phyloP scores from a whole-genome alignment of 2,888 invertebrate species.

The Frankliniella fusca region DNA sequence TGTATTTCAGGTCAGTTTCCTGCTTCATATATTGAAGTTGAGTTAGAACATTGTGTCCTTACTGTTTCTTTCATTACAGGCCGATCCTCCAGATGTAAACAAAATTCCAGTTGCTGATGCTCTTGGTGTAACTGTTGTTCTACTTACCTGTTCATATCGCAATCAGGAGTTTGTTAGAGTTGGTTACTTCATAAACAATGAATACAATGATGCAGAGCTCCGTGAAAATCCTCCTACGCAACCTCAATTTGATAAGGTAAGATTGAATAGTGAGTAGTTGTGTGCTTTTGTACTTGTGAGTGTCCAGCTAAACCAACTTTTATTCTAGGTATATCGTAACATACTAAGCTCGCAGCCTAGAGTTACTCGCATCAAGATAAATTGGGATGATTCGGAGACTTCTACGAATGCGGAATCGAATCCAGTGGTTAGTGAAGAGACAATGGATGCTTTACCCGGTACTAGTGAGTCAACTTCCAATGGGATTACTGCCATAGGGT shows the following conservation, averaged over 20 bases:
- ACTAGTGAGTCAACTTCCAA: slow-evolving; percentile 15
- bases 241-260: slow-evolving; percentile 90
- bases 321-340: slow-evolving; percentile 61
- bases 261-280: background rate
- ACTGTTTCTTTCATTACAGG: slow-evolving; percentile 56
- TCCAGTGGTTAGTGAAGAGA: background rate
- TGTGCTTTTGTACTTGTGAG: background rate
- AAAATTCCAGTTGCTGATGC: slow-evolving; percentile 95
- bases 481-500: slow-evolving; percentile 36
- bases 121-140: slow-evolving; percentile 95
- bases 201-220: slow-evolving; percentile 88
- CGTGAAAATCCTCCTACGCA: slow-evolving; percentile 90
- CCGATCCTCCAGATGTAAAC: slow-evolving; percentile 89
- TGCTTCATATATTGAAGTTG: too few species aligned
- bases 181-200: slow-evolving; percentile 98
- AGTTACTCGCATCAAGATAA: slow-evolving; percentile 94
- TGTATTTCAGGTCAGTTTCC: slow-evolving; percentile 70
- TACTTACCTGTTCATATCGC: slow-evolving; percentile 90
- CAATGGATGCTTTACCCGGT: slow-evolving; percentile 1
- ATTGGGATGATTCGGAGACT: slow-evolving; percentile 74
- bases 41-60: background rate
- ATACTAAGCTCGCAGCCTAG: slow-evolving; percentile 86
- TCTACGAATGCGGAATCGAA: background rate
- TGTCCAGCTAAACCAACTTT: background rate
- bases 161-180: slow-evolving; percentile 94